A percentile compares a stretch with the other conserved stretches of the same genome.
Evolutionary conservation across 2,113 vertebrate genomes (phyloP).

Genomic region (Naja naja): DNA sequence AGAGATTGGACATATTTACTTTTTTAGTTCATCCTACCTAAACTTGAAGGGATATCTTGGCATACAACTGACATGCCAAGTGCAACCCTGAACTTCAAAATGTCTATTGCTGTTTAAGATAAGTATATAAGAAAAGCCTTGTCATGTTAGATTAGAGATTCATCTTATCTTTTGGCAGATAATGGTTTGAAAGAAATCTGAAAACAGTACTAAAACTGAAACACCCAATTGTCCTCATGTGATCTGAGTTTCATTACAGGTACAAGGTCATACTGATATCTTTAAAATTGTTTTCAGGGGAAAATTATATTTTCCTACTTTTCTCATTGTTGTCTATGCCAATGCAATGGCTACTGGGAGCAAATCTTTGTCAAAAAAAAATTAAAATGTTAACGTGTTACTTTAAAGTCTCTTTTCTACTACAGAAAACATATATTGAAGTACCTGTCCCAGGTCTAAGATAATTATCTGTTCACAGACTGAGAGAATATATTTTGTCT

Average conservation of each 20-base stretch:
- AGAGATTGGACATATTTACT: neutral
- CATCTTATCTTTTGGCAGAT: neutral
- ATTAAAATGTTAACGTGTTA: neutral
- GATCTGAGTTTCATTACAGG: neutral
- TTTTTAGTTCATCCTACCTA: neutral
- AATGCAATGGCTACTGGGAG: neutral
- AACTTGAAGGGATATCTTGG: neutral
- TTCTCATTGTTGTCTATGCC: neutral
- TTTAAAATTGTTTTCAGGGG: neutral
- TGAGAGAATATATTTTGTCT: slow-evolving; percentile 48
- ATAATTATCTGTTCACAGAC: slow-evolving; percentile 33
- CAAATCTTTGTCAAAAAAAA: neutral
- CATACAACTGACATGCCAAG: neutral
- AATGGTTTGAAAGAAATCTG: neutral
- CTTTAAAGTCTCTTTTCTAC: neutral
- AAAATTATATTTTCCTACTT: neutral
- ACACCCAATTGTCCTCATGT: neutral
- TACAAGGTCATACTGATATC: neutral
- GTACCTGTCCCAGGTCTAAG: neutral
- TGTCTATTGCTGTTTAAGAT: neutral
- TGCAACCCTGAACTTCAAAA: neutral
- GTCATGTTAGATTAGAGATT: neutral
- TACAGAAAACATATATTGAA: neutral
- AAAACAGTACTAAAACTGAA: neutral
- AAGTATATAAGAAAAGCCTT: neutral